Conservation (phyloP, 2,888 invertebrate genomes). For the Tetheella fluctuosa region DNA sequence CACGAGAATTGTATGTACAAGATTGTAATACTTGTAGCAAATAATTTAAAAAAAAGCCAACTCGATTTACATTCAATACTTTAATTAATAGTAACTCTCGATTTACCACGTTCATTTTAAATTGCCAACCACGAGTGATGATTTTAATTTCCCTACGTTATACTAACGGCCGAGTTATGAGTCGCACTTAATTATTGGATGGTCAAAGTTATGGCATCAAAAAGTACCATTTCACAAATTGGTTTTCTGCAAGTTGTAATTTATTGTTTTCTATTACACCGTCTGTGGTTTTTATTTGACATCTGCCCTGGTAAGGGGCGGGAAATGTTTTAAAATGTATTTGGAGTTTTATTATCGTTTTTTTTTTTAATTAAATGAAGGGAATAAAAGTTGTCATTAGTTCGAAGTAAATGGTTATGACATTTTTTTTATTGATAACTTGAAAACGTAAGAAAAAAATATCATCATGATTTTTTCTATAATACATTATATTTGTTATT, state of each 20-base stretch:
- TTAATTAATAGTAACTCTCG: too few relatives aligned
- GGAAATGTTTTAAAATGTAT: neutral
- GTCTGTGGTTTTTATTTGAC: neutral
- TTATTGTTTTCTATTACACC: slow-evolving; percentile 37
- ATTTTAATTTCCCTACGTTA: neutral
- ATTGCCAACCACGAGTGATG: neutral
- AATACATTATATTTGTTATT: too few relatives aligned
- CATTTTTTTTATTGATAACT: too few relatives aligned
- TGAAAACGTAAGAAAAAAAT: too few relatives aligned
- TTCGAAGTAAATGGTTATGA: neutral
- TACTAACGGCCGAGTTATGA: neutral
- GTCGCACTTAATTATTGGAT: slow-evolving; percentile 1
- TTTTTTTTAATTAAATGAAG: too few relatives aligned
- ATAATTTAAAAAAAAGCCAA: too few relatives aligned
- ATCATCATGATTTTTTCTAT: too few relatives aligned
- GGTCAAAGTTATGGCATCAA: slow-evolving; percentile 6
- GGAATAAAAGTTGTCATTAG: too few relatives aligned
- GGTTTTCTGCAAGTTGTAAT: slow-evolving; percentile 46
- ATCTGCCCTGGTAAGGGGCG: neutral
- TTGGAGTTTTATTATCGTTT: neutral
- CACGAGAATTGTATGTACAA: too few relatives aligned
- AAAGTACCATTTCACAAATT: slow-evolving; percentile 24
- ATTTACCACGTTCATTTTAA: neutral
- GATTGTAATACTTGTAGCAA: too few relatives aligned
- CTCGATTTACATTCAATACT: neutral